Percentiles rank a stretch among this genome's conserved stretches.
phyloP scores from a whole-genome alignment of 1,140 invertebrate genomes.

The Drosophila nebulosa region DNA sequence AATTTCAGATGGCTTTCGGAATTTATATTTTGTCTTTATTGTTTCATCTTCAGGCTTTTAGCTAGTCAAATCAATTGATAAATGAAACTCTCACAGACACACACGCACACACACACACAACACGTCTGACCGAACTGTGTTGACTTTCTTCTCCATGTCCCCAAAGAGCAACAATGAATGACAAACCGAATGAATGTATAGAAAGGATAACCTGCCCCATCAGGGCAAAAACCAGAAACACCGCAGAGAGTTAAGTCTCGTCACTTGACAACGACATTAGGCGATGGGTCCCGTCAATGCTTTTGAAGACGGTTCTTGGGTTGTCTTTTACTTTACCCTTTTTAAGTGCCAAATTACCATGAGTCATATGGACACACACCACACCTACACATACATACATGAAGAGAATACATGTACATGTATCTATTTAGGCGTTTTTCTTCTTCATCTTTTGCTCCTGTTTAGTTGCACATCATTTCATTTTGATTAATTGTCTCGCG shows the following conservation, averaged over 20 bases:
- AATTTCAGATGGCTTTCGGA: no score
- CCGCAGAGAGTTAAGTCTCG: conserved; percentile 25
- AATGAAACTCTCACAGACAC: conserved; percentile 63
- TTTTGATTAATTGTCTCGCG: conserved; percentile 70
- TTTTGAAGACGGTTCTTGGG: conserved; percentile 39
- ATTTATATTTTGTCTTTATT: no score
- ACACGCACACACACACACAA: conserved; percentile 41
- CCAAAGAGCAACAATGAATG: conserved; percentile 21
- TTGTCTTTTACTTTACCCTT: conserved; percentile 61
- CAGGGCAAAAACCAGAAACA: no score
- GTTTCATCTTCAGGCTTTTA: conserved; percentile 46
- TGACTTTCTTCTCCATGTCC: not conserved
- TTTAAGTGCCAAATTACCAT: conserved; percentile 75
- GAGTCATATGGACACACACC: not conserved
- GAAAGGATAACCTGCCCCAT: not conserved
- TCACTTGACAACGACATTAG: conserved; percentile 55
- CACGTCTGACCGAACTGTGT: not conserved
- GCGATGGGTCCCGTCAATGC: conserved; percentile 42
- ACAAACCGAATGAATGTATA: not conserved
- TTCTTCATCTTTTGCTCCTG: conserved; percentile 9
- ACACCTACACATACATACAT: not conserved
- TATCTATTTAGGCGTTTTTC: not conserved
- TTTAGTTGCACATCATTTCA: conserved; percentile 51
- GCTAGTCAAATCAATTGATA: conserved; percentile 77
- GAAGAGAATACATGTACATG: not conserved